A percentile compares a stretch with the other conserved stretches of the same genome.
Evolutionary conservation across 1,140 invertebrate species (phyloP).

Genomic region (Temnothorax longispinosus): DNA sequence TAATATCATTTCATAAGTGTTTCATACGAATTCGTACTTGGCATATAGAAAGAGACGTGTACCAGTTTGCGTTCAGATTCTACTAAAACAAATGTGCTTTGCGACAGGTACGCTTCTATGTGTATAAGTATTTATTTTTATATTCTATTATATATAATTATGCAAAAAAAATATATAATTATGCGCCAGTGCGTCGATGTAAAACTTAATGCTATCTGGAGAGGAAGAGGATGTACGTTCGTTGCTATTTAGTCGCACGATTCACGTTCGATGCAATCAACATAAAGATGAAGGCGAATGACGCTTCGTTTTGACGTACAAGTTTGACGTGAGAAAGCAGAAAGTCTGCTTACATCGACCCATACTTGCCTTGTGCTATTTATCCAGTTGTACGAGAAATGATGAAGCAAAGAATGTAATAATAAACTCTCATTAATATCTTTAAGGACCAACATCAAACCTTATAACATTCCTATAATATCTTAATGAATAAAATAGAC

Average conservation of each 20-base stretch:
- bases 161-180: constrained; percentile 11
- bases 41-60: neutral
- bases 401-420: constrained; percentile 82
- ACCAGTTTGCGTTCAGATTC: neutral
- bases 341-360: constrained; percentile 72
- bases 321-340: constrained; percentile 57
- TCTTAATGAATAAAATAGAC: constrained; percentile 41
- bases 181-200: constrained; percentile 47
- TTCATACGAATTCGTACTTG: constrained; percentile 9
- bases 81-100: constrained; percentile 5
- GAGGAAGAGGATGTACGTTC: constrained; percentile 66
- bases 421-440: constrained; percentile 76
- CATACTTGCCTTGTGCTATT: constrained; percentile 85
- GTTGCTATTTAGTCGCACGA: constrained; percentile 40
- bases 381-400: constrained; percentile 84
- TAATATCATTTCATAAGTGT: constrained; percentile 28
- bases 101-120: neutral
- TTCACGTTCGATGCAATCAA: constrained; percentile 57
- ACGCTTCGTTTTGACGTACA: constrained; percentile 34
- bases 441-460: constrained; percentile 45
- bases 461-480: constrained; percentile 36
- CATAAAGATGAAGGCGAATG: constrained; percentile 57
- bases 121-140: constrained; percentile 14
- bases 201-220: constrained; percentile 56
- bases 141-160: neutral